Evolutionary conservation across 2,888 invertebrate genomes (phyloP).

Genomic region (Bellardia bayeri): DNA sequence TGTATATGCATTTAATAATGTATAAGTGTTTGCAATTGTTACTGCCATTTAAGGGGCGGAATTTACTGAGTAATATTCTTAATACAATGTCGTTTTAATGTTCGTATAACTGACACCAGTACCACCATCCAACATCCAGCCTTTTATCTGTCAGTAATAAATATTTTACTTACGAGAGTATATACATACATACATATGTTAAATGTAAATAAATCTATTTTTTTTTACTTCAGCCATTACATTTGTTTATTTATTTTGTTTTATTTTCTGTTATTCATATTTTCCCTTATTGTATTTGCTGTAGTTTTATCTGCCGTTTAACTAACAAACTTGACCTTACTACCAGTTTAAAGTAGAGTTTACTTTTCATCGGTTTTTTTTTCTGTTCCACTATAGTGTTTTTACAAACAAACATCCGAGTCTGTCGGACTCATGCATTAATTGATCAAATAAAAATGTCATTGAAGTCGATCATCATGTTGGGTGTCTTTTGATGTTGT

Average conservation of each 20-base stretch:
- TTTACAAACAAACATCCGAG: conserved; percentile 42
- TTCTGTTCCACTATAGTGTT: background rate
- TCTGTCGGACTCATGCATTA: conserved; percentile 44
- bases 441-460: conserved; percentile 74
- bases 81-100: conserved; percentile 29
- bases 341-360: conserved; percentile 47
- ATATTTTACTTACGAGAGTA: conserved; percentile 43
- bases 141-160: background rate
- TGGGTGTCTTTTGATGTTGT: conserved; percentile 54
- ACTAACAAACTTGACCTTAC: conserved; percentile 73
- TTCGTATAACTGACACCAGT: conserved; percentile 7
- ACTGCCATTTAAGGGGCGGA: conserved; percentile 66
- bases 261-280: background rate
- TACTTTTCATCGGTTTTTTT: conserved; percentile 36
- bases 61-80: conserved; percentile 26
- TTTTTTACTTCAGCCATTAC: conserved; percentile 2
- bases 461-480: conserved; percentile 62
- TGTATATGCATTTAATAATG: conserved; percentile 16
- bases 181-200: background rate
- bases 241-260: conserved; percentile 24
- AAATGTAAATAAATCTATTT: conserved; percentile 63
- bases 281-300: conserved; percentile 20
- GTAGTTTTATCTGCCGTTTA: conserved; percentile 50
- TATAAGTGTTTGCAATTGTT: conserved; percentile 48
- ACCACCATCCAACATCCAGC: background rate